Conservation (phyloP, 2,113 vertebrate species). For the Carassius gibelio region DNA sequence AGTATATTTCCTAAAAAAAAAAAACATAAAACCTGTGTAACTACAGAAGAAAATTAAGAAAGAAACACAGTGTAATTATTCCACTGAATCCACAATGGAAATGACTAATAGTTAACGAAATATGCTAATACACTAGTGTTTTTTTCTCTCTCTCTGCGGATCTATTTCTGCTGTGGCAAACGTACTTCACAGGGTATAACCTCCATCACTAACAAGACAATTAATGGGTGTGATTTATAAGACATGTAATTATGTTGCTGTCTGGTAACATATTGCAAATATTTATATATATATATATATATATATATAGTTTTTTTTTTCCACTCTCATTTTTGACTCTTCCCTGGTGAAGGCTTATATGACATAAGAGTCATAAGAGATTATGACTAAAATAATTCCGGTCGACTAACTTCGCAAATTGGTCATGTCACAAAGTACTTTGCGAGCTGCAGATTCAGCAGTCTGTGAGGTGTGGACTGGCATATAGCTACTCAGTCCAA, state of each 20-base stretch:
- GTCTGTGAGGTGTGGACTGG: not conserved
- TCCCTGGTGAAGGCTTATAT: conserved; percentile 40
- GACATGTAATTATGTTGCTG: conserved; percentile 60
- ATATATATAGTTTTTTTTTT: conserved; percentile 38
- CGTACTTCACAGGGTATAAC: not conserved
- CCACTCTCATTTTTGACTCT: conserved; percentile 51
- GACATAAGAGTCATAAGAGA: conserved; percentile 60
- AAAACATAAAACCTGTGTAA: no score
- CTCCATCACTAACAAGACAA: conserved; percentile 60
- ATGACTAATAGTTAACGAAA: no score
- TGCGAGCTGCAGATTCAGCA: conserved; percentile 66
- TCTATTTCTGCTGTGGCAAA: no score
- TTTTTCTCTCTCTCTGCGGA: no score
- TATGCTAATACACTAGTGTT: no score
- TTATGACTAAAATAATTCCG: conserved; percentile 73
- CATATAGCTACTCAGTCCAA: conserved; percentile 58
- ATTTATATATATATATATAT: conserved; percentile 16
- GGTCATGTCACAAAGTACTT: conserved; percentile 67
- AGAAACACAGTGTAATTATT: no score
- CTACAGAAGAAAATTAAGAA: no score
- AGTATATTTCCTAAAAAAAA: no score
- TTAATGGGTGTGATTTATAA: conserved; percentile 65
- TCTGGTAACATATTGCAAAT: conserved; percentile 48
- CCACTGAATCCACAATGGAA: no score
- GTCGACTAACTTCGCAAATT: conserved; percentile 74